Evolutionary conservation across 2,797 vertebrate genomes (phyloP).

Genomic region (Halcyon badia): DNA sequence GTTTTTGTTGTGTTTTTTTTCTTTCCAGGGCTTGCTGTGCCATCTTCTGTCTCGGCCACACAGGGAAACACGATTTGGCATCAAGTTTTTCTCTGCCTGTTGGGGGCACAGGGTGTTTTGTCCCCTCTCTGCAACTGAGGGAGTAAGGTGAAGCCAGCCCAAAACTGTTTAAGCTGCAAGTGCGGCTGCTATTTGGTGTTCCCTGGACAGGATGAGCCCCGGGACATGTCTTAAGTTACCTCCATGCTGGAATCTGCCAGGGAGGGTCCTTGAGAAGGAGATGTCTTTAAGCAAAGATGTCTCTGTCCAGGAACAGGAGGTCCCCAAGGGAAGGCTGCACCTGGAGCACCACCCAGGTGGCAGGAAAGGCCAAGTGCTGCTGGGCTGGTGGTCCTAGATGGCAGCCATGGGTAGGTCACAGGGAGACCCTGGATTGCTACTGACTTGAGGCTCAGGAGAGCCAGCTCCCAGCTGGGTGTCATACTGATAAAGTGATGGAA

Average conservation of each 20-base stretch:
- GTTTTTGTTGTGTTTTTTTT: neutral
- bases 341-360: neutral
- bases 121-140: neutral
- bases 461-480: neutral
- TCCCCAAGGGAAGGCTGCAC: neutral
- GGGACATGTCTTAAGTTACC: neutral
- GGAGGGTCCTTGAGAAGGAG: neutral
- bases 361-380: neutral
- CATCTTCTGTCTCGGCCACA: neutral
- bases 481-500: neutral
- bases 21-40: neutral
- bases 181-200: neutral
- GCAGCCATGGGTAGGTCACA: neutral
- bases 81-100: neutral
- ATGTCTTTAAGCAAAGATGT: neutral
- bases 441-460: neutral
- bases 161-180: neutral
- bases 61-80: accelerated
- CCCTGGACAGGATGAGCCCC: neutral
- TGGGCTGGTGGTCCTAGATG: neutral
- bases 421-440: neutral
- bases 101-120: neutral
- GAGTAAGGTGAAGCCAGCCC: neutral
- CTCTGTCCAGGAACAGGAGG: neutral
- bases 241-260: neutral